These are phyloP conservation scores for Actinopyga echinites DNA, from an alignment of 53 echinoderm and acorn worm genomes.

Conservation along the genomic window DNA sequence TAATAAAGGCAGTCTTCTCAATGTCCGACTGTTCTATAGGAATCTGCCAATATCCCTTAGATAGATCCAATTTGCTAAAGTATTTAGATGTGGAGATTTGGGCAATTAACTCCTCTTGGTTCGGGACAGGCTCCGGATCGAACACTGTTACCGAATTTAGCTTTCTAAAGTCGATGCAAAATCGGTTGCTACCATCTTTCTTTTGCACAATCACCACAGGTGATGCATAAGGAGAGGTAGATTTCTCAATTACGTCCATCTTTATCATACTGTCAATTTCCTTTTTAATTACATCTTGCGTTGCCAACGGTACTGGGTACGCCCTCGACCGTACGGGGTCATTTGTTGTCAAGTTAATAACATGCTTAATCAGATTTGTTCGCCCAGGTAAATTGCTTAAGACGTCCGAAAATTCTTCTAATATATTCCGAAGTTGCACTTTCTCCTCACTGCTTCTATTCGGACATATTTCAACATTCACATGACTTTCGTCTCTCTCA, in stretches of 20 bases:
- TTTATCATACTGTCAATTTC: conserved; percentile 58
- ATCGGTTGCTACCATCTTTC: conserved; percentile 57
- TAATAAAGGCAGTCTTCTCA: conserved; percentile 26
- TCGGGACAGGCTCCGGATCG: conserved; percentile 69
- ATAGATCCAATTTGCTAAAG: conserved; percentile 61
- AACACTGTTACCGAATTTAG: conserved; percentile 64
- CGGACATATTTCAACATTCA: too few species aligned
- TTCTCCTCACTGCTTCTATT: too few species aligned
- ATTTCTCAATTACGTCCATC: conserved; percentile 53
- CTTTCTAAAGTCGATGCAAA: conserved; percentile 64
- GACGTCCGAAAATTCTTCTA: too few species aligned
- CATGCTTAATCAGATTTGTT: conserved; percentile 40
- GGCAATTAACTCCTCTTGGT: conserved; percentile 57
- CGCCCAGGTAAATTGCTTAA: conserved; percentile 61
- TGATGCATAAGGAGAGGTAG: conserved; percentile 53
- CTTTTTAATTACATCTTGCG: conserved; percentile 35
- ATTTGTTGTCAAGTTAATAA: conserved; percentile 46
- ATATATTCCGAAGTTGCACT: too few species aligned
- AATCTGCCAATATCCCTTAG: conserved; percentile 76
- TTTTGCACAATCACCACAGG: conserved; percentile 65
- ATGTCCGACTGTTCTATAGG: neutral
- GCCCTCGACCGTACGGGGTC: conserved; percentile 40
- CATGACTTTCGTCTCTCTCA: too few species aligned
- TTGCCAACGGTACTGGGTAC: conserved; percentile 57
- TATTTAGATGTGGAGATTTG: conserved; percentile 42